phyloP scores from a whole-genome alignment of 2,113 vertebrate species.

The Peromyscus polionotus region DNA sequence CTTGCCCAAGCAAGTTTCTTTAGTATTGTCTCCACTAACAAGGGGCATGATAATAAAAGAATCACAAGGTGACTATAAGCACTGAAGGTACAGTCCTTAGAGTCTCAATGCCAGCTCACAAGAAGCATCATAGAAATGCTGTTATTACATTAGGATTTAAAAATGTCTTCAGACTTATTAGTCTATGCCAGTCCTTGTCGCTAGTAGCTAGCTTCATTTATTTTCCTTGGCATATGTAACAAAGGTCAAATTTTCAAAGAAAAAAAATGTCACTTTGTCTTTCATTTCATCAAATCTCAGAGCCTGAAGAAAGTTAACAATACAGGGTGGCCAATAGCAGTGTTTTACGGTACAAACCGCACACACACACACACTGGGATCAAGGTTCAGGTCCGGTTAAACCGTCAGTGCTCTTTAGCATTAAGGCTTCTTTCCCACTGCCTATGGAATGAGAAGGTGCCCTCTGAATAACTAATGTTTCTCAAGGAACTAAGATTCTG shows the following conservation, averaged over 20 bases:
- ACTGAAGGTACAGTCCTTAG: not conserved
- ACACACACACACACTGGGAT: not conserved
- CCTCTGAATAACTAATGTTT: constrained; percentile 44
- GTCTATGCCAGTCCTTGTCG: not conserved
- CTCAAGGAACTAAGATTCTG: constrained; percentile 40
- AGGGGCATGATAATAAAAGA: not conserved
- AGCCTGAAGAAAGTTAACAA: constrained; percentile 50
- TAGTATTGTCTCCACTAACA: not conserved
- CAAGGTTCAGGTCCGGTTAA: not conserved
- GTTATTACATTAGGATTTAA: not conserved
- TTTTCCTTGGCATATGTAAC: constrained; percentile 1
- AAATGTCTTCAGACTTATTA: constrained; percentile 36
- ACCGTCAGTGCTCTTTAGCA: not conserved
- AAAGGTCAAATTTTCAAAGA: not conserved
- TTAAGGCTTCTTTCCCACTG: not conserved
- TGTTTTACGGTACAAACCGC: not conserved
- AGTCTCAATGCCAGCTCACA: not conserved
- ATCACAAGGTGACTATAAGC: not conserved
- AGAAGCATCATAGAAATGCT: not conserved
- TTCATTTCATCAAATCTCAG: constrained; percentile 16
- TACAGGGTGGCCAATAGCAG: not conserved
- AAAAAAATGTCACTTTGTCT: constrained; percentile 29
- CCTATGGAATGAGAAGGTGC: not conserved
- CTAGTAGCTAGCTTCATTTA: not conserved
- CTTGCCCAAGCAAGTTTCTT: not conserved